Percentiles rank a stretch among this genome's conserved stretches.
These are phyloP conservation scores for Pelodytes ibericus DNA, from an alignment of 2,797 vertebrate species.

Conservation along the genomic window DNA sequence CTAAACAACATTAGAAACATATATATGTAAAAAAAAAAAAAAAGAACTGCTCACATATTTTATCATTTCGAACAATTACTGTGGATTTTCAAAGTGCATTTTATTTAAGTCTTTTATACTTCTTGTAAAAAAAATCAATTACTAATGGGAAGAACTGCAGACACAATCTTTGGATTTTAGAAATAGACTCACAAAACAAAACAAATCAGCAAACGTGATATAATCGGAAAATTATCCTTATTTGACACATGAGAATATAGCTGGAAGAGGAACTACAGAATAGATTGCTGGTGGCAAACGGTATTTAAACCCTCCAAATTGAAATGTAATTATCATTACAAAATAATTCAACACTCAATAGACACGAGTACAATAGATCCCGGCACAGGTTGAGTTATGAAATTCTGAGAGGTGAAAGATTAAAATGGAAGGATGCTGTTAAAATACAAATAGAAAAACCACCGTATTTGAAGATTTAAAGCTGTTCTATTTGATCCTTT, in stretches of 20 bases:
- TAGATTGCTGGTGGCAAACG: slow-evolving; percentile 18
- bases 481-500: slow-evolving; percentile 1
- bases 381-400: slow-evolving; percentile 65
- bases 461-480: slow-evolving; percentile 53
- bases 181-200: slow-evolving; percentile 20
- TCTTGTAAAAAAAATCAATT: slow-evolving; percentile 4
- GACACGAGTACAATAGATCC: slow-evolving; percentile 66
- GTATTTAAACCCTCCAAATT: slow-evolving; percentile 44
- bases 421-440: slow-evolving; percentile 60
- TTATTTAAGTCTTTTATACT: slow-evolving; percentile 31
- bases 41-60: too few relatives aligned
- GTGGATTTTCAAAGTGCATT: slow-evolving; percentile 18
- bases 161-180: not conserved
- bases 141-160: slow-evolving; percentile 11
- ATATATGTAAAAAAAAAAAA: too few relatives aligned
- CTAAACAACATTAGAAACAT: too few relatives aligned
- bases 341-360: slow-evolving; percentile 69
- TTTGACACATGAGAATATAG: slow-evolving; percentile 34
- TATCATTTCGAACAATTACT: slow-evolving; percentile 25
- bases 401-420: slow-evolving; percentile 62
- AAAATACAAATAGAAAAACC: slow-evolving; percentile 58
- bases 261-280: slow-evolving; percentile 1
- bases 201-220: slow-evolving; percentile 15
- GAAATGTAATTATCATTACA: slow-evolving; percentile 66
- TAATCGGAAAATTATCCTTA: slow-evolving; percentile 17